A percentile compares a stretch with the other conserved stretches of the same genome.
phyloP scores from a whole-genome alignment of 2,797 vertebrate species.

The Buceros bicornis region DNA sequence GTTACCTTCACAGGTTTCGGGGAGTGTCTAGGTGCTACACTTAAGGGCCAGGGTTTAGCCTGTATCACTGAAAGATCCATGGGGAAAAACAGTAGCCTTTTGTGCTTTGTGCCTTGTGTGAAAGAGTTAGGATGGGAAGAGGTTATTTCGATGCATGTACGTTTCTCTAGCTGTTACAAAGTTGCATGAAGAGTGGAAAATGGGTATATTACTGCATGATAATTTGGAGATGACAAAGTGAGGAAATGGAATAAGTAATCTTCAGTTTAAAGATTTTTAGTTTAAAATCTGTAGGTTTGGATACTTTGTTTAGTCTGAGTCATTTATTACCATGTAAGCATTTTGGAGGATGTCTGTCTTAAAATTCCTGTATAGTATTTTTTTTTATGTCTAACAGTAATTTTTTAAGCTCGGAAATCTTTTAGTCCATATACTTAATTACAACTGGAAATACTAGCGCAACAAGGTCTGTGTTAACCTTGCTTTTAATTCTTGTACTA shows the following conservation, averaged over 20 bases:
- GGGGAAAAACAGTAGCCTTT: background rate
- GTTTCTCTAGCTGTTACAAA: background rate
- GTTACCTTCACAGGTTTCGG: background rate
- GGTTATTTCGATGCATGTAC: background rate
- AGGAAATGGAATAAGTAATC: background rate
- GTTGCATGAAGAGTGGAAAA: background rate
- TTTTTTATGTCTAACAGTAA: background rate
- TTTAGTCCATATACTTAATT: background rate
- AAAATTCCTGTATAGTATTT: background rate
- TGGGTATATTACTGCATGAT: background rate
- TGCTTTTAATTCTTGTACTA: background rate
- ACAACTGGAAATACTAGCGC: background rate
- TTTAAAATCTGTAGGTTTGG: background rate
- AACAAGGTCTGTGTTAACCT: background rate
- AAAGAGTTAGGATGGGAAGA: background rate
- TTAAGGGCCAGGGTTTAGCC: background rate
- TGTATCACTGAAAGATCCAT: background rate
- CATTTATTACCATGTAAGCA: background rate
- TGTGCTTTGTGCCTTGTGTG: background rate
- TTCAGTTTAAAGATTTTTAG: background rate
- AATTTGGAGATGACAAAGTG: background rate
- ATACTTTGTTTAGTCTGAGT: background rate
- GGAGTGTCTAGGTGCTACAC: background rate
- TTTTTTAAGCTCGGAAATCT: background rate
- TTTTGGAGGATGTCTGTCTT: background rate